A percentile compares a stretch with the other conserved stretches of the same genome.
Evolutionary conservation across 2,888 invertebrate genomes (phyloP).

Genomic region (Craniophora ligustri): DNA sequence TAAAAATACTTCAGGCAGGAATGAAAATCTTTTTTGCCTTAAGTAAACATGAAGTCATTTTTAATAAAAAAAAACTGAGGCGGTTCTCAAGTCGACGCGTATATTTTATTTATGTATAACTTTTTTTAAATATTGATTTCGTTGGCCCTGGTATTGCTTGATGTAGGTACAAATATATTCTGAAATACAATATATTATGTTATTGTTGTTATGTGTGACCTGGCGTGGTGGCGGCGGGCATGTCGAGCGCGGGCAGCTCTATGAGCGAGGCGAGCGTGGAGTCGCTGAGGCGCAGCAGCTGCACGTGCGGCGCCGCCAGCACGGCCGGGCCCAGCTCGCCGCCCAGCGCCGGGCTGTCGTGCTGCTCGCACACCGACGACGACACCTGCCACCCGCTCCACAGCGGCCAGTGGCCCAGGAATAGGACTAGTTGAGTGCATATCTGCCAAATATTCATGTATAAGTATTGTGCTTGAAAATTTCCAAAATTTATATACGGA

Average conservation of each 20-base stretch:
- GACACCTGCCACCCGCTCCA: conserved; percentile 96
- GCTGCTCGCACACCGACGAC: conserved; percentile 96
- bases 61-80: no score
- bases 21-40: no score
- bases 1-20: no score
- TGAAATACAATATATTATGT: no score
- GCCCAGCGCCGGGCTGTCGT: conserved; percentile 92
- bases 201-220: conserved; percentile 44
- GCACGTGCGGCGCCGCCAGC: conserved; percentile 94
- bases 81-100: no score
- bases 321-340: conserved; percentile 94
- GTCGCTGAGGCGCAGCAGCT: conserved; percentile 95
- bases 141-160: no score
- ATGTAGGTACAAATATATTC: no score
- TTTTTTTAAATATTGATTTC: no score
- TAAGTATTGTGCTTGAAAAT: conserved; percentile 4
- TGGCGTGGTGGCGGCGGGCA: conserved; percentile 87
- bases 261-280: conserved; percentile 95
- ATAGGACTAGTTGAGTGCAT: conserved; percentile 96
- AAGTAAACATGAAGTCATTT: no score
- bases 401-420: conserved; percentile 98
- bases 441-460: conserved; percentile 80
- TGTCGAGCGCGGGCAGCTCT: conserved; percentile 95
- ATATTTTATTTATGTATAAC: no score
- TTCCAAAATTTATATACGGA: no score